These are phyloP conservation scores for Sciurus vulgaris DNA, from an alignment of 2,797 vertebrate genomes.

Conservation along the genomic window DNA sequence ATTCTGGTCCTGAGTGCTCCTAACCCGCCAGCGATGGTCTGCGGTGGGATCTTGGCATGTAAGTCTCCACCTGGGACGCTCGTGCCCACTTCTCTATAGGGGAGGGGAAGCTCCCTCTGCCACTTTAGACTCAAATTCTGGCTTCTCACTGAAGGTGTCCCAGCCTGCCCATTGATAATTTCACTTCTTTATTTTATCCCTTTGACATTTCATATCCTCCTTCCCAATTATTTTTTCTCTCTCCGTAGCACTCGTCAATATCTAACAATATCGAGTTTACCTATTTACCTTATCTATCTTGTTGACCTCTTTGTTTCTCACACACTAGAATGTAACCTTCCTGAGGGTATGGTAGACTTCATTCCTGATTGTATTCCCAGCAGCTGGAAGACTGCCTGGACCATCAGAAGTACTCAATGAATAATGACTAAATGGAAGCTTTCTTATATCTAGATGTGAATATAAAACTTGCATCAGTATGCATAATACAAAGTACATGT, in stretches of 20 bases:
- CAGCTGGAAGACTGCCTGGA: background rate
- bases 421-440: background rate
- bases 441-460: conserved; percentile 21
- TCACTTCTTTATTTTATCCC: background rate
- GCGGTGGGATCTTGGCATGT: background rate
- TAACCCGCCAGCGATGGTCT: background rate
- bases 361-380: background rate
- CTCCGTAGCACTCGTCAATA: background rate
- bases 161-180: background rate
- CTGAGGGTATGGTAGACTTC: background rate
- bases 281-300: background rate
- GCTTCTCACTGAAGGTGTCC: background rate
- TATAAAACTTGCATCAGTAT: background rate
- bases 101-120: background rate
- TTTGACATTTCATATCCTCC: background rate
- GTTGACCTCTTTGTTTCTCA: background rate
- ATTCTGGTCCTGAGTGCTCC: background rate
- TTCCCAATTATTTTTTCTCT: background rate
- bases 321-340: background rate
- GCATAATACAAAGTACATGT: background rate
- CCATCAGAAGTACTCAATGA: background rate
- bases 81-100: background rate
- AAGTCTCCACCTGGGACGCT: background rate
- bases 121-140: background rate
- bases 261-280: background rate